A percentile compares a stretch with the other conserved stretches of the same genome.
phyloP scores from a whole-genome alignment of 2,797 vertebrate genomes.

The Hydrophis major region DNA sequence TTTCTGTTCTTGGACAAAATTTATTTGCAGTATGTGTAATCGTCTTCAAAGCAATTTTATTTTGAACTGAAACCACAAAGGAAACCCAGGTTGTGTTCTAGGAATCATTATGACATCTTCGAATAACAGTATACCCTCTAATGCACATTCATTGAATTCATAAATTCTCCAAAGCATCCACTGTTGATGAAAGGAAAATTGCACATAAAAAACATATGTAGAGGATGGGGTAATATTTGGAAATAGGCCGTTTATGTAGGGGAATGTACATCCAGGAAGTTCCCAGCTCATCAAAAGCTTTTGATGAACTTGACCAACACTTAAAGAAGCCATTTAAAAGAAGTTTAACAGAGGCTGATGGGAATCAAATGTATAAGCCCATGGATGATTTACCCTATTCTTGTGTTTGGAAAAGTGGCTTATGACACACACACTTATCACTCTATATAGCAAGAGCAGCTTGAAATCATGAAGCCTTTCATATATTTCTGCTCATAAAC shows the following conservation, averaged over 20 bases:
- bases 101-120: not conserved
- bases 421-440: not conserved
- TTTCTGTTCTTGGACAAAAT: not conserved
- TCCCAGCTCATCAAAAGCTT: not conserved
- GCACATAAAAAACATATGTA: not conserved
- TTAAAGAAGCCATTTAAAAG: not conserved
- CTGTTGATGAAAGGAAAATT: not conserved
- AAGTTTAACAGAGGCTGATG: not conserved
- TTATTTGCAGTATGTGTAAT: not conserved
- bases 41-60: not conserved
- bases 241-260: not conserved
- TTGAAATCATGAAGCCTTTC: not conserved
- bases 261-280: not conserved
- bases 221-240: not conserved
- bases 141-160: not conserved
- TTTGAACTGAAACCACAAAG: conserved; percentile 19
- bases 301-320: not conserved
- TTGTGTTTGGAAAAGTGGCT: not conserved
- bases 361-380: not conserved
- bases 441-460: not conserved
- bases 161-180: not conserved
- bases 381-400: not conserved
- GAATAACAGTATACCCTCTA: not conserved
- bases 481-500: conserved; percentile 63
- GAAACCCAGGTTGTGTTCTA: not conserved